Conservation (phyloP, 2,113 vertebrate species). For the Falco punctatus region DNA sequence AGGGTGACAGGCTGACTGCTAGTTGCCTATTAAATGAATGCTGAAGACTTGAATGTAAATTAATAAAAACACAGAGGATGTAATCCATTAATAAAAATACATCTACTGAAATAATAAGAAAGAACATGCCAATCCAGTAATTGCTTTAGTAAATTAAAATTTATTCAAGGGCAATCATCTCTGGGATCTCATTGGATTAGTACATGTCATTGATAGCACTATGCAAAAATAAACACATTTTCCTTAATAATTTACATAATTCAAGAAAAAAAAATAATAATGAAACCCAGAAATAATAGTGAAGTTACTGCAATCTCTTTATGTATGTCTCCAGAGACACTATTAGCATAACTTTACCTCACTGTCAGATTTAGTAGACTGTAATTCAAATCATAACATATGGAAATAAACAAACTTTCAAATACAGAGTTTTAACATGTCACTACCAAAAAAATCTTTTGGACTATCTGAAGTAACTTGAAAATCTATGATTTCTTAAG, state of each 20-base stretch:
- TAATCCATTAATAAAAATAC: background rate
- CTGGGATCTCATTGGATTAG: background rate
- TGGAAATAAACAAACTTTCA: background rate
- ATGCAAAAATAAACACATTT: background rate
- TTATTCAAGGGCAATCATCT: background rate
- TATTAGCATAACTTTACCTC: background rate
- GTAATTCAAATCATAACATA: background rate
- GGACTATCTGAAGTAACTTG: background rate
- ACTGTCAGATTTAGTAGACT: background rate
- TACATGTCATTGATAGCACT: background rate
- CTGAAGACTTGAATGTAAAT: background rate
- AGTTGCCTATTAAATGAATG: background rate
- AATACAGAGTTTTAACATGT: background rate
- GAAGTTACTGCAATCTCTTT: background rate
- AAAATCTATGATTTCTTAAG: background rate
- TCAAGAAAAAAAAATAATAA: background rate
- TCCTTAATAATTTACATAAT: background rate
- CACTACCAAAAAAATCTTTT: background rate
- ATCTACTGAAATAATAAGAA: background rate
- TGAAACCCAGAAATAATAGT: accelerated
- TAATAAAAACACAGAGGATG: background rate
- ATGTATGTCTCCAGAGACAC: background rate
- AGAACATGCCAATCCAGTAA: background rate
- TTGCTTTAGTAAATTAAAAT: background rate
- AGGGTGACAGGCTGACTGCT: background rate